Evolutionary conservation across 2,888 invertebrate genomes (phyloP).

Genomic region (Chydorus sphaericus): DNA sequence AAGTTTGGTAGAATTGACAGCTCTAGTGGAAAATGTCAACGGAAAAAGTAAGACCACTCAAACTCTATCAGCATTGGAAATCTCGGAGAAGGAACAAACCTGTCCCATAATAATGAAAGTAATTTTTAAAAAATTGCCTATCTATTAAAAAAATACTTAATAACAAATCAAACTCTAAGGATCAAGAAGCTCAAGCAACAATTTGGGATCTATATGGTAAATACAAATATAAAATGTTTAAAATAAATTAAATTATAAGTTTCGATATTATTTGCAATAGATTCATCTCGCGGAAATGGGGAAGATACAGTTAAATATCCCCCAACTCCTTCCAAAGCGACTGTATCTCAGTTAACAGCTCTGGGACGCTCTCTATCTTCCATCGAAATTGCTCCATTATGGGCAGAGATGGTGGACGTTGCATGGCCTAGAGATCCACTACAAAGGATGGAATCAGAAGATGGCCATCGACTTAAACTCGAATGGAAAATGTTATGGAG

Average conservation of each 20-base stretch:
- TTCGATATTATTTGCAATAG: background rate
- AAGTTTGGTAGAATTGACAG: background rate
- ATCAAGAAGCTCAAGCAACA: background rate
- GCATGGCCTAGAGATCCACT: slow-evolving; percentile 2
- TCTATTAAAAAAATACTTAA: too few species aligned
- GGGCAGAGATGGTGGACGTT: slow-evolving; percentile 6
- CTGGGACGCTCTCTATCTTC: slow-evolving; percentile 7
- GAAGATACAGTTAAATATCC: background rate
- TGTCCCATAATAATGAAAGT: background rate
- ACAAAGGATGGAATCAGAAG: background rate
- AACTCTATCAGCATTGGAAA: background rate
- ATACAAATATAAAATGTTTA: background rate
- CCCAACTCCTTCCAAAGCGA: background rate
- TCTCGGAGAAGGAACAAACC: slow-evolving; percentile 9
- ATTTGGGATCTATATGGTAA: slow-evolving; percentile 8
- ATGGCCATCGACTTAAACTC: background rate
- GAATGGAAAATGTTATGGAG: background rate
- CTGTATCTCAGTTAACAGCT: background rate
- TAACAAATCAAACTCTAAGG: background rate
- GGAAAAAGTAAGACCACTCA: background rate
- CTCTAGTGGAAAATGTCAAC: background rate
- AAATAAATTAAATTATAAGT: background rate
- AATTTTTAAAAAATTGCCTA: too few species aligned
- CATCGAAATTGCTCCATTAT: slow-evolving; percentile 2
- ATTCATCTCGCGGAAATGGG: background rate